These are phyloP conservation scores for Lucifuga dentata DNA, from an alignment of 2,113 vertebrate species.

Conservation along the genomic window DNA sequence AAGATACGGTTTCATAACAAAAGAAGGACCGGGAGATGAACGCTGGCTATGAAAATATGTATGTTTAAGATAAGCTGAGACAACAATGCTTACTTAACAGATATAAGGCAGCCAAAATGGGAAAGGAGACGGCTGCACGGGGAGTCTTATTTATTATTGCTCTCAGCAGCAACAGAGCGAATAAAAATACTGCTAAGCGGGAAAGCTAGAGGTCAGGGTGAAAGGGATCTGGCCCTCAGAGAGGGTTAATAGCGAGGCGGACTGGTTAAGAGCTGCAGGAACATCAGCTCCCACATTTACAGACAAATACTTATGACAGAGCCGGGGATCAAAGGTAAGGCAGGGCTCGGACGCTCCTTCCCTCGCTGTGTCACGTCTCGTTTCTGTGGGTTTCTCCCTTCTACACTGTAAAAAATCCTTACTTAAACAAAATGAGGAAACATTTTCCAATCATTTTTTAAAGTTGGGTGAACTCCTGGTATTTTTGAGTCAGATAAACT, in stretches of 20 bases:
- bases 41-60: slow-evolving; percentile 71
- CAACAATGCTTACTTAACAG: slow-evolving; percentile 67
- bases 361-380: slow-evolving; percentile 47
- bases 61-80: slow-evolving; percentile 75
- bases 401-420: no score
- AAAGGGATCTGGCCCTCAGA: slow-evolving; percentile 73
- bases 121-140: slow-evolving; percentile 61
- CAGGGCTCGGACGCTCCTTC: slow-evolving; percentile 10
- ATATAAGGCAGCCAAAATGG: slow-evolving; percentile 68
- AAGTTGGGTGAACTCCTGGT: no score
- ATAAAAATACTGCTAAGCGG: slow-evolving; percentile 68
- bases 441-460: no score
- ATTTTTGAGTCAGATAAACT: no score
- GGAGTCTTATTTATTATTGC: slow-evolving; percentile 79
- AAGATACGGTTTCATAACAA: slow-evolving; percentile 80
- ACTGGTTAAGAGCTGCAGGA: slow-evolving; percentile 61
- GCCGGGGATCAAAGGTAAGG: slow-evolving; percentile 60
- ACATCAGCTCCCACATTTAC: slow-evolving; percentile 63
- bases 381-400: slow-evolving; percentile 23
- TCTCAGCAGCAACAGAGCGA: slow-evolving; percentile 66
- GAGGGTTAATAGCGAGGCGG: slow-evolving; percentile 70
- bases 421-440: no score
- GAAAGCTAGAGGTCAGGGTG: slow-evolving; percentile 67
- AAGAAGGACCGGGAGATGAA: slow-evolving; percentile 65
- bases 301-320: slow-evolving; percentile 51